Evolutionary conservation across 1,140 invertebrate genomes (phyloP).

Genomic region (Mamestra configurata): DNA sequence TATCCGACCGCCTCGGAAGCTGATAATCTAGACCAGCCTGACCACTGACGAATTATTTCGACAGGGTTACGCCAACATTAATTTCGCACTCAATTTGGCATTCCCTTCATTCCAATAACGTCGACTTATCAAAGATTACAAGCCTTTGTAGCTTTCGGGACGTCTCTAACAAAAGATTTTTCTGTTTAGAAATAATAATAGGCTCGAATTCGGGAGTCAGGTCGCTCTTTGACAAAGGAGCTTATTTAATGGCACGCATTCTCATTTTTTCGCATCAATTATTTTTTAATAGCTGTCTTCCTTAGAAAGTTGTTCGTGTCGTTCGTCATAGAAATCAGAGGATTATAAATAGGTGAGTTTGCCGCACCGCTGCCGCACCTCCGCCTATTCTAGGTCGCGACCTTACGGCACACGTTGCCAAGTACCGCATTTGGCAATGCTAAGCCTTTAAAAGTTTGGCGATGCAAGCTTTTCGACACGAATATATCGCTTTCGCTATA

Average conservation of each 20-base stretch:
- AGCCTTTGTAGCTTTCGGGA: slow-evolving; percentile 17
- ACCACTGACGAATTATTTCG: slow-evolving; percentile 33
- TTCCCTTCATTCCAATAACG: slow-evolving; percentile 36
- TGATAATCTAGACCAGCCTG: slow-evolving; percentile 23
- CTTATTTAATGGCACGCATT: slow-evolving; percentile 37
- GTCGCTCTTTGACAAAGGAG: slow-evolving; percentile 41
- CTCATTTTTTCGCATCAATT: slow-evolving; percentile 43
- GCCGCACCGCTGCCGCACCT: slow-evolving; percentile 48
- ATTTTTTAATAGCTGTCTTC: slow-evolving; percentile 42
- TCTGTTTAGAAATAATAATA: slow-evolving; percentile 36
- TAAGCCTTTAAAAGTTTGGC: slow-evolving; percentile 44
- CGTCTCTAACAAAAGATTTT: slow-evolving; percentile 27
- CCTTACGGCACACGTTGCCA: slow-evolving; percentile 42
- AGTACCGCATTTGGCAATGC: slow-evolving; percentile 40
- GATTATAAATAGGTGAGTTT: slow-evolving; percentile 41
- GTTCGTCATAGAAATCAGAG: slow-evolving; percentile 28
- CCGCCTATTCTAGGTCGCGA: slow-evolving; percentile 42
- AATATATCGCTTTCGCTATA: slow-evolving; percentile 22
- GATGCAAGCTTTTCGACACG: slow-evolving; percentile 28
- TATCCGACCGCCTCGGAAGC: slow-evolving; percentile 22
- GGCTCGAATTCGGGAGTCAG: slow-evolving; percentile 31
- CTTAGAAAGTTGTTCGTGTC: slow-evolving; percentile 29
- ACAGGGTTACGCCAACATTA: slow-evolving; percentile 22
- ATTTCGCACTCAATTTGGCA: slow-evolving; percentile 45
- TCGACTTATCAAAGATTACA: slow-evolving; percentile 26